These are phyloP conservation scores for Redunca redunca DNA, from an alignment of 2,113 vertebrate species.

Conservation along the genomic window DNA sequence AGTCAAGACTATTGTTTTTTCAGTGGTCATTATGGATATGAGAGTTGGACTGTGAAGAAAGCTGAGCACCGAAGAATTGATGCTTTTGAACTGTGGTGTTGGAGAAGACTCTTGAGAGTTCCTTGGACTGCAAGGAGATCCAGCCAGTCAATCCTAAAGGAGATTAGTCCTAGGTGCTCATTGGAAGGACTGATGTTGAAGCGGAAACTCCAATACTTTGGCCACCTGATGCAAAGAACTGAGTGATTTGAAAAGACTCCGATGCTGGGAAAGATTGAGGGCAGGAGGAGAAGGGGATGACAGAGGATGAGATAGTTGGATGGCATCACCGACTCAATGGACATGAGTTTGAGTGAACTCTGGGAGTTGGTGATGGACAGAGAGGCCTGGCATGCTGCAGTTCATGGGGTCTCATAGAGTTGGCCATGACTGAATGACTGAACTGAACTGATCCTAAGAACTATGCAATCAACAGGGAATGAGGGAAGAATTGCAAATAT, in stretches of 20 bases:
- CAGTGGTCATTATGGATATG: not conserved
- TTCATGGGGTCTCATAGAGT: not conserved
- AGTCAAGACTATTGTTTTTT: not conserved
- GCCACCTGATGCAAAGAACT: not conserved
- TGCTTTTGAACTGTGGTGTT: not conserved
- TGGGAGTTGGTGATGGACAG: not conserved
- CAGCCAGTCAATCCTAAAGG: not conserved
- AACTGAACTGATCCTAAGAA: not conserved
- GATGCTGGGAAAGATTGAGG: not conserved
- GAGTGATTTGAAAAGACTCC: not conserved
- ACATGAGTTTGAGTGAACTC: not conserved
- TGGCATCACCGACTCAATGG: not conserved
- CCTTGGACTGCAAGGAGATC: not conserved
- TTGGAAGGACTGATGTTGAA: not conserved
- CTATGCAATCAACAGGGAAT: not conserved
- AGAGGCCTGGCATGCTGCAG: rapidly evolving
- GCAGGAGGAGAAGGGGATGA: not conserved
- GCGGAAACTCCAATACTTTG: not conserved
- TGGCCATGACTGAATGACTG: rapidly evolving
- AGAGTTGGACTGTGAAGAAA: not conserved
- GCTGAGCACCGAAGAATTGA: rapidly evolving
- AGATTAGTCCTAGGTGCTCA: not conserved
- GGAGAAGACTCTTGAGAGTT: not conserved
- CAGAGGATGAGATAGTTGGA: not conserved
- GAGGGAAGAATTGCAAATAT: not conserved